Percentiles rank a stretch among this genome's conserved stretches.
These are phyloP conservation scores for Enteromius anoplus DNA, from an alignment of 2,797 vertebrate species.

Conservation along the genomic window DNA sequence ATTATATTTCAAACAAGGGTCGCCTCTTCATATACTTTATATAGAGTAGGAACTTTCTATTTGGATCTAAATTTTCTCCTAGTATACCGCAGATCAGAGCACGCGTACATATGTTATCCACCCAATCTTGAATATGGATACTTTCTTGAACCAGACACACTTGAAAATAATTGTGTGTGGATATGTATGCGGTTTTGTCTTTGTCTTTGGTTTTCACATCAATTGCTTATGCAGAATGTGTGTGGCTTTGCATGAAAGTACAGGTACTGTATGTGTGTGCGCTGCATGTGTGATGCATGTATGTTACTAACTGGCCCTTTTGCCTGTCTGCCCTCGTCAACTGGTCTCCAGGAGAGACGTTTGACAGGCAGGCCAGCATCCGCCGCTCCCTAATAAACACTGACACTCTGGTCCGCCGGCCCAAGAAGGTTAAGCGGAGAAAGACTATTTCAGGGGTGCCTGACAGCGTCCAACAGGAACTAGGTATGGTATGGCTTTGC, in stretches of 20 bases:
- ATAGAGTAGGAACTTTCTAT: not conserved
- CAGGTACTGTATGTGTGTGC: slow-evolving; percentile 40
- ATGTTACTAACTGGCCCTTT: slow-evolving; percentile 84
- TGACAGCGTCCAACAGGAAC: slow-evolving; percentile 96
- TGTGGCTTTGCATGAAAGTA: slow-evolving; percentile 43
- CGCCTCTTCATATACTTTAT: not conserved
- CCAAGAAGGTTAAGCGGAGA: slow-evolving; percentile 99
- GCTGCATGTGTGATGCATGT: slow-evolving; percentile 88
- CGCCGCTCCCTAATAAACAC: slow-evolving; percentile 98
- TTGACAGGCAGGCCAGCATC: slow-evolving; percentile 98
- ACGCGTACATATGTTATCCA: not conserved
- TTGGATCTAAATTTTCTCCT: not conserved
- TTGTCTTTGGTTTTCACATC: slow-evolving; percentile 17
- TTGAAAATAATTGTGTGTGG: not conserved
- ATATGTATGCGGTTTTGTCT: not conserved
- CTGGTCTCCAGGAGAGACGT: slow-evolving; percentile 96
- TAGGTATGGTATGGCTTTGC: slow-evolving; percentile 89
- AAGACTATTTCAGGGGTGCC: slow-evolving; percentile 99
- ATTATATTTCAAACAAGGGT: not conserved
- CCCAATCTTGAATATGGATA: not conserved
- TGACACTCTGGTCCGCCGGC: slow-evolving; percentile 96
- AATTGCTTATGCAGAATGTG: slow-evolving; percentile 40
- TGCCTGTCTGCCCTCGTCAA: slow-evolving; percentile 72
- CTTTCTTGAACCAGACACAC: not conserved
- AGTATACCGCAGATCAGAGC: not conserved